A percentile compares a stretch with the other conserved stretches of the same genome.
Conservation (phyloP, 1,140 invertebrate genomes). For the Glomeris maerens region DNA sequence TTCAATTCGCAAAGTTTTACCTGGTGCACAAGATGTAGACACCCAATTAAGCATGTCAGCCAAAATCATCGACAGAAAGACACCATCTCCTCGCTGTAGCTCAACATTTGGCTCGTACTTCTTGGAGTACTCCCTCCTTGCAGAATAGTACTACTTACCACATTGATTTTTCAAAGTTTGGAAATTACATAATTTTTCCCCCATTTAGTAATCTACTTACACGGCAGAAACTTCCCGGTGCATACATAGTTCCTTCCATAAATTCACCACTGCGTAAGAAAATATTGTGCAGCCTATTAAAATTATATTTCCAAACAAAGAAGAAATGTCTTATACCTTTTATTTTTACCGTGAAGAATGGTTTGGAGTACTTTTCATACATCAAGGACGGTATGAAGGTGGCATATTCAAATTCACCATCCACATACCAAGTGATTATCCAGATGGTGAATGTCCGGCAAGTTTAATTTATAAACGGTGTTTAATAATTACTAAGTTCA, state of each 20-base stretch:
- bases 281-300: not conserved
- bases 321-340: conserved; percentile 9
- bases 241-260: conserved; percentile 84
- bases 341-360: conserved; percentile 51
- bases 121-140: conserved; percentile 58
- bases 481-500: not conserved
- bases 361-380: conserved; percentile 84
- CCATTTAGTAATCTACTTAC: conserved; percentile 63
- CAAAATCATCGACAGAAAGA: conserved; percentile 39
- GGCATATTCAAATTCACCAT: conserved; percentile 79
- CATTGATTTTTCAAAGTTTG: conserved; percentile 6
- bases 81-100: conserved; percentile 30
- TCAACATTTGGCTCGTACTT: conserved; percentile 38
- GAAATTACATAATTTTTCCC: conserved; percentile 21
- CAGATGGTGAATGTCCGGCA: conserved; percentile 68
- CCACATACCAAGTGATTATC: conserved; percentile 70
- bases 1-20: conserved; percentile 38
- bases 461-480: conserved; percentile 28
- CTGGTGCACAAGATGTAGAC: conserved; percentile 35
- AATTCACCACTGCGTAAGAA: conserved; percentile 29
- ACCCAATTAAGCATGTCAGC: conserved; percentile 39
- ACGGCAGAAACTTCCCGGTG: conserved; percentile 65
- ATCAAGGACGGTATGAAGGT: conserved; percentile 70
- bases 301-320: not conserved
- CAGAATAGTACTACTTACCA: conserved; percentile 51